Conservation (phyloP, 2,888 invertebrate species). For the Nomada lathburiana region DNA sequence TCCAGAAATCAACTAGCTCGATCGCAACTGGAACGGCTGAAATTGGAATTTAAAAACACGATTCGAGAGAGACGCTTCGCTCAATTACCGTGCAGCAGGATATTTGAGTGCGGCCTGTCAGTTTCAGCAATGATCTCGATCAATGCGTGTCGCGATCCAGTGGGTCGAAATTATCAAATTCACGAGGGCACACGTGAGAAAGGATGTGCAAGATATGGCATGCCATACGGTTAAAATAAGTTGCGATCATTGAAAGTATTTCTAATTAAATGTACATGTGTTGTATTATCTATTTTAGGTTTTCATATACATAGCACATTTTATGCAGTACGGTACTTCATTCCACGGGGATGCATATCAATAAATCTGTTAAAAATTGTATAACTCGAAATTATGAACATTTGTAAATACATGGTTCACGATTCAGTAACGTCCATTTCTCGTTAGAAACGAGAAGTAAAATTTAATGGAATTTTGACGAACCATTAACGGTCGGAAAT, state of each 20-base stretch:
- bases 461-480: neutral
- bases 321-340: neutral
- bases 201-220: neutral
- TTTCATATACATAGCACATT: too few species aligned
- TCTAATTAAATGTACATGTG: too few species aligned
- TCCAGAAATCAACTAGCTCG: neutral
- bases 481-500: neutral
- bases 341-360: neutral
- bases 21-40: constrained; percentile 12
- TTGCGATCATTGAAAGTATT: too few species aligned
- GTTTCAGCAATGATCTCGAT: constrained; percentile 28
- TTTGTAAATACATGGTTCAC: neutral
- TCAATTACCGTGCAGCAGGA: constrained; percentile 21
- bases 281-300: too few species aligned
- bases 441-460: neutral
- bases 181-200: neutral
- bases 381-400: neutral
- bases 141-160: constrained; percentile 14
- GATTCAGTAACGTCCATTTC: neutral
- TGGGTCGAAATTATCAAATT: constrained; percentile 33
- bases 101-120: constrained; percentile 46
- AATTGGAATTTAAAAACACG: constrained; percentile 50
- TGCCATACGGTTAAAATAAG: too few species aligned
- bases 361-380: neutral
- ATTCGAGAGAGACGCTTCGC: constrained; percentile 31